These are phyloP conservation scores for Nyctalus aviator DNA, from an alignment of 2,797 vertebrate genomes.

Conservation along the genomic window DNA sequence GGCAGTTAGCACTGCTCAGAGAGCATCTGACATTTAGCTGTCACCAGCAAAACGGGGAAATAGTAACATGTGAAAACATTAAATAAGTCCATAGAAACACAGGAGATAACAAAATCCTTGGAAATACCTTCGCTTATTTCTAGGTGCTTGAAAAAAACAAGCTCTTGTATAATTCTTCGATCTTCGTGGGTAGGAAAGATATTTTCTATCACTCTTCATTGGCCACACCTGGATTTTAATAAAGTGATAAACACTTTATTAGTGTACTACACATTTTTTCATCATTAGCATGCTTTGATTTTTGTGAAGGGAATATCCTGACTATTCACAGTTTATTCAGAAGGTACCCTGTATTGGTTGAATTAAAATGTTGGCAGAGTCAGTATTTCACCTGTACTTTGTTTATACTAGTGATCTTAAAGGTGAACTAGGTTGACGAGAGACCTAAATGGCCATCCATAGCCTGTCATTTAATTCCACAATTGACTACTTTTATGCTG, in stretches of 20 bases:
- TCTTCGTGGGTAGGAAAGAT: not conserved
- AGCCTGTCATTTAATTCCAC: not conserved
- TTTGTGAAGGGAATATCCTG: constrained; percentile 23
- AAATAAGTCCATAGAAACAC: not conserved
- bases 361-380: not conserved
- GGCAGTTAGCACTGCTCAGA: not conserved
- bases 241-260: not conserved
- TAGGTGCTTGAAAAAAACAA: not conserved
- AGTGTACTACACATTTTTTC: not conserved
- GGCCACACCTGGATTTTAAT: not conserved
- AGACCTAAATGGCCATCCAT: not conserved
- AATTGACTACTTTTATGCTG: not conserved
- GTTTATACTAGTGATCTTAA: not conserved
- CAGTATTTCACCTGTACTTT: not conserved
- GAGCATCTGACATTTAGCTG: not conserved
- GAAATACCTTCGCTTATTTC: constrained; percentile 46
- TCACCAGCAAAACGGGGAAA: not conserved
- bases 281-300: constrained; percentile 1
- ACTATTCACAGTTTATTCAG: not conserved
- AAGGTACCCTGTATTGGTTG: not conserved
- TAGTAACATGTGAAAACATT: not conserved
- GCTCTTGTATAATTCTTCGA: not conserved
- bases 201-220: not conserved
- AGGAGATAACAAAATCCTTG: not conserved
- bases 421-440: not conserved